These are phyloP conservation scores for Acanthococcus lagerstroemiae DNA, from an alignment of 2,888 invertebrate species.

Conservation along the genomic window DNA sequence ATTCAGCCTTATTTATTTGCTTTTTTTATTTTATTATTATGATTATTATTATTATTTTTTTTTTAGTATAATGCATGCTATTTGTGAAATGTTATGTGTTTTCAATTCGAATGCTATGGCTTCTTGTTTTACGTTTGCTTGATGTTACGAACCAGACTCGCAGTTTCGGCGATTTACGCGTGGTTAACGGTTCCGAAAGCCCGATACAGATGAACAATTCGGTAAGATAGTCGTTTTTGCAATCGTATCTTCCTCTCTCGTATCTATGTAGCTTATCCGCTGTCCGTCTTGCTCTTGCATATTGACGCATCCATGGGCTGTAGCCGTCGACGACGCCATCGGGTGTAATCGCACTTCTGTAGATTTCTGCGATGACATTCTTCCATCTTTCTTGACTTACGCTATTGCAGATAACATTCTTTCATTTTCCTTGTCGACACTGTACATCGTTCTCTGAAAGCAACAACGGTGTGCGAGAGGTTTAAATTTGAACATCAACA, in stretches of 20 bases:
- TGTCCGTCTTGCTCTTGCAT: background rate
- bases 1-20: constrained; percentile 37
- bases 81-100: background rate
- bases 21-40: background rate
- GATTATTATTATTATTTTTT: background rate
- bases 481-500: no score
- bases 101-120: no score
- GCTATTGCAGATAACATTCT: no score
- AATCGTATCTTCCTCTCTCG: no score
- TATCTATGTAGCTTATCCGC: background rate
- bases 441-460: no score
- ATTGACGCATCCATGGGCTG: background rate
- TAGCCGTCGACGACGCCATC: no score
- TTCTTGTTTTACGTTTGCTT: background rate
- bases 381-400: no score
- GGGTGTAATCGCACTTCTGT: no score
- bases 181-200: background rate
- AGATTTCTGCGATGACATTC: no score
- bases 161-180: constrained; percentile 7
- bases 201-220: background rate
- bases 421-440: no score
- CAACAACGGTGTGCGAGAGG: no score
- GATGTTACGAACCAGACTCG: no score
- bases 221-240: background rate
- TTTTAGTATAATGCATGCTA: background rate